phyloP scores from a whole-genome alignment of 1,140 invertebrate genomes.

The Diachasma alloeum region DNA sequence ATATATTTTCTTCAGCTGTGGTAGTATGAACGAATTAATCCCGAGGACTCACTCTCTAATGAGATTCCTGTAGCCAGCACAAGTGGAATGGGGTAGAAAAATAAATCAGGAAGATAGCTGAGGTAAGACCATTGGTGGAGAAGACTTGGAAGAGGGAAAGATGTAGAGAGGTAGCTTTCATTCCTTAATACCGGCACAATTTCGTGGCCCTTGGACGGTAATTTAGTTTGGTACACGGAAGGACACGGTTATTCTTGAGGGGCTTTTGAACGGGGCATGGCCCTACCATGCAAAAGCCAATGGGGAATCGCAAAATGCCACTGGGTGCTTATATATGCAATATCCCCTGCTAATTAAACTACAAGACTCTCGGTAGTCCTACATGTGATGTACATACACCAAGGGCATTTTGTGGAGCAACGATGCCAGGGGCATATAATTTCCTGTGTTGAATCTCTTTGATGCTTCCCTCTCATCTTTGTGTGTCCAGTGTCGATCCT shows the following conservation, averaged over 20 bases:
- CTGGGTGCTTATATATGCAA: not conserved
- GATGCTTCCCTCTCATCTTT: not conserved
- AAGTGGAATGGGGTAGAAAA: not conserved
- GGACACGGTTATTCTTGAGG: not conserved
- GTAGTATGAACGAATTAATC: not conserved
- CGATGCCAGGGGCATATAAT: not conserved
- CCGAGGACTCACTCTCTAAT: not conserved
- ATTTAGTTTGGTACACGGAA: conserved; percentile 4
- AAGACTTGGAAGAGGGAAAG: not conserved
- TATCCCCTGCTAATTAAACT: conserved; percentile 22
- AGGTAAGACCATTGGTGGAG: not conserved
- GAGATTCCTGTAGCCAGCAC: not conserved
- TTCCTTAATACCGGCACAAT: not conserved
- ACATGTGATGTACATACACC: not conserved
- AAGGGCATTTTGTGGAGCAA: not conserved
- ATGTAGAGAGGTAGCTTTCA: not conserved
- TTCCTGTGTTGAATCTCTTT: not conserved
- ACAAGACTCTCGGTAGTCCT: conserved; percentile 13
- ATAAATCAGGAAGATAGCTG: not conserved
- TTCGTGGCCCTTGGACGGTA: not conserved
- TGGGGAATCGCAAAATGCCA: conserved; percentile 3
- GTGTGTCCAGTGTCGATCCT: conserved; percentile 4
- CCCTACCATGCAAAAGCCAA: not conserved
- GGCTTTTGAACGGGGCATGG: not conserved
- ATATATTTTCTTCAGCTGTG: not conserved